Conservation (phyloP, 1,140 invertebrate genomes). For the Drosophila setifemur region DNA sequence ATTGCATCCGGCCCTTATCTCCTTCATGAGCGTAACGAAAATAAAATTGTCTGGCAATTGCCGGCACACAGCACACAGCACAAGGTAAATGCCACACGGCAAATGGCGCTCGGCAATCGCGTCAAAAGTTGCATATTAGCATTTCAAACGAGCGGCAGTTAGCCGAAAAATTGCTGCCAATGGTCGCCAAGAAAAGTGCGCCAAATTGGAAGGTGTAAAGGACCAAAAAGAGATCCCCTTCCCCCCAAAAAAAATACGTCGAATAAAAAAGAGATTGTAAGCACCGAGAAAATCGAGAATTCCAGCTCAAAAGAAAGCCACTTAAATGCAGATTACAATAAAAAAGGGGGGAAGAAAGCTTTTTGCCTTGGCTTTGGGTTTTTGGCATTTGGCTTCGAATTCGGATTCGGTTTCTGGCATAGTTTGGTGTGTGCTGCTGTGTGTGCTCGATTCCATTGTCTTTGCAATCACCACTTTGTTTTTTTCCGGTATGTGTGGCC, state of each 20-base stretch:
- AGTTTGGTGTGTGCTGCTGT: too few species aligned
- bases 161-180: conserved; percentile 74
- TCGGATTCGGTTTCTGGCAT: conserved; percentile 11
- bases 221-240: conserved; percentile 9
- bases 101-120: conserved; percentile 49
- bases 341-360: conserved; percentile 38
- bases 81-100: conserved; percentile 14
- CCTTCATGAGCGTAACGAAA: conserved; percentile 57
- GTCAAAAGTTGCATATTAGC: conserved; percentile 78
- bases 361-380: conserved; percentile 54
- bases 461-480: not conserved
- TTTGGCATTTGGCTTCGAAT: conserved; percentile 35
- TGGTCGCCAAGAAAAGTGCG: conserved; percentile 67
- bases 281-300: not conserved
- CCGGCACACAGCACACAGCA: conserved; percentile 7
- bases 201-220: conserved; percentile 72
- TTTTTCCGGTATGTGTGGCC: conserved; percentile 13
- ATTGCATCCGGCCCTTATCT: conserved; percentile 48
- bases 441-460: too few species aligned
- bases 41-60: conserved; percentile 78
- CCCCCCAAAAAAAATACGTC: not conserved
- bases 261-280: not conserved
- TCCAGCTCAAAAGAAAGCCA: conserved; percentile 71
- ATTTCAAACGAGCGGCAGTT: conserved; percentile 79
- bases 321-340: conserved; percentile 80